A percentile compares a stretch with the other conserved stretches of the same genome.
These are phyloP conservation scores for Thunnus albacares DNA, from an alignment of 2,797 vertebrate genomes.

Conservation along the genomic window DNA sequence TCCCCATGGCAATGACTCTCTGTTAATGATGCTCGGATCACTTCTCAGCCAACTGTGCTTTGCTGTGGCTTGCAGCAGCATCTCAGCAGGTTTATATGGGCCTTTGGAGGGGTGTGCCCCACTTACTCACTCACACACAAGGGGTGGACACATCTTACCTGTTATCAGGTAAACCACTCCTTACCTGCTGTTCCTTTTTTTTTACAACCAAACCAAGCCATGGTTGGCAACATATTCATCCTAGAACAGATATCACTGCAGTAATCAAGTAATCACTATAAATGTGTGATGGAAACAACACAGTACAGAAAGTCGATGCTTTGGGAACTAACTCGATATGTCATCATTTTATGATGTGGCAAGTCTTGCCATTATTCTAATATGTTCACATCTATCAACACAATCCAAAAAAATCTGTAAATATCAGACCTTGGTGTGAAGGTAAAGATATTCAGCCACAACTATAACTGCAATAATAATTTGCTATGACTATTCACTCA, in stretches of 20 bases:
- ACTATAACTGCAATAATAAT: not conserved
- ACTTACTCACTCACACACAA: not conserved
- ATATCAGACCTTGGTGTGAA: not conserved
- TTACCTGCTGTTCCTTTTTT: not conserved
- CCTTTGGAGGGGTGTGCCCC: constrained; percentile 57
- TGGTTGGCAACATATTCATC: not conserved
- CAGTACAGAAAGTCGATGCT: not conserved
- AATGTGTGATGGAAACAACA: not conserved
- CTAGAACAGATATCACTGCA: not conserved
- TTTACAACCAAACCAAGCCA: too few species aligned
- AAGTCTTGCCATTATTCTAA: not conserved
- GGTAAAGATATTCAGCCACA: not conserved
- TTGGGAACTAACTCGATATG: not conserved
- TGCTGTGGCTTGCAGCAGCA: constrained; percentile 31
- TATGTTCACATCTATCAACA: not conserved
- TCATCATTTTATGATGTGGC: not conserved
- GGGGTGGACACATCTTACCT: constrained; percentile 23
- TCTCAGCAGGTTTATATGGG: constrained; percentile 30
- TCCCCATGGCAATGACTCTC: constrained; percentile 78
- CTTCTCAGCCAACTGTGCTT: not conserved
- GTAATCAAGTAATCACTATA: not conserved
- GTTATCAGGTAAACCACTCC: constrained; percentile 47
- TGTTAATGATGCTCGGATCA: constrained; percentile 30
- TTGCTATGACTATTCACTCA: not conserved
- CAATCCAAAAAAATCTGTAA: not conserved